phyloP scores from a whole-genome alignment of 1,140 invertebrate species.

The Plodia interpunctella region DNA sequence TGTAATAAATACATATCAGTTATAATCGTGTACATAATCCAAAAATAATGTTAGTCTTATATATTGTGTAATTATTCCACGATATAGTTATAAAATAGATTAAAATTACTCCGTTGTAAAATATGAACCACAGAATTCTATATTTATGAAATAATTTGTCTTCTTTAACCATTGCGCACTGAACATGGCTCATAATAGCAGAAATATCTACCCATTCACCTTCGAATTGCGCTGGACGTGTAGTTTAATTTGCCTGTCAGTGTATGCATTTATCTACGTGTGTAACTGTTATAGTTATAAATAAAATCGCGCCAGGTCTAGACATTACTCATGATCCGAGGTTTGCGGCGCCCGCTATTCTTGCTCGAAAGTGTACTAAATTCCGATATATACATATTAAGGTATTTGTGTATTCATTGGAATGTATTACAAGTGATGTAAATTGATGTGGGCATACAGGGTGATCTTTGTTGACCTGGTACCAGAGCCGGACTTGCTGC shows the following conservation, averaged over 20 bases:
- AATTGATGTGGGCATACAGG: constrained; percentile 4
- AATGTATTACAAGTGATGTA: constrained; percentile 16
- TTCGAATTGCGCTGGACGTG: constrained; percentile 17
- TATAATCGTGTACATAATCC: no score
- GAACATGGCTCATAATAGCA: neutral
- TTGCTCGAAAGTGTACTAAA: constrained; percentile 26
- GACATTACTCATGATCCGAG: constrained; percentile 36
- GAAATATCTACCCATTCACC: constrained; percentile 12
- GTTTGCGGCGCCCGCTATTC: constrained; percentile 30
- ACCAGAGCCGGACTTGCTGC: neutral
- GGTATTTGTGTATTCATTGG: constrained; percentile 37
- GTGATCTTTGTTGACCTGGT: constrained; percentile 9
- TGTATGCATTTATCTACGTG: constrained; percentile 40
- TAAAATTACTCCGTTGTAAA: no score
- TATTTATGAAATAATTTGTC: constrained; percentile 5
- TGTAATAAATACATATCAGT: no score
- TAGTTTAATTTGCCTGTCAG: constrained; percentile 34
- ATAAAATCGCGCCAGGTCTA: constrained; percentile 32
- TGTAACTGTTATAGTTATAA: constrained; percentile 44
- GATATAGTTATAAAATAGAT: no score
- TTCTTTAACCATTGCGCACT: neutral
- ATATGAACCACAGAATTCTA: neutral
- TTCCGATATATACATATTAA: constrained; percentile 32
- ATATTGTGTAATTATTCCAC: no score
- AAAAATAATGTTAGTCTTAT: no score